phyloP scores from a whole-genome alignment of 2,888 invertebrate genomes.

The Dynastes tityus region DNA sequence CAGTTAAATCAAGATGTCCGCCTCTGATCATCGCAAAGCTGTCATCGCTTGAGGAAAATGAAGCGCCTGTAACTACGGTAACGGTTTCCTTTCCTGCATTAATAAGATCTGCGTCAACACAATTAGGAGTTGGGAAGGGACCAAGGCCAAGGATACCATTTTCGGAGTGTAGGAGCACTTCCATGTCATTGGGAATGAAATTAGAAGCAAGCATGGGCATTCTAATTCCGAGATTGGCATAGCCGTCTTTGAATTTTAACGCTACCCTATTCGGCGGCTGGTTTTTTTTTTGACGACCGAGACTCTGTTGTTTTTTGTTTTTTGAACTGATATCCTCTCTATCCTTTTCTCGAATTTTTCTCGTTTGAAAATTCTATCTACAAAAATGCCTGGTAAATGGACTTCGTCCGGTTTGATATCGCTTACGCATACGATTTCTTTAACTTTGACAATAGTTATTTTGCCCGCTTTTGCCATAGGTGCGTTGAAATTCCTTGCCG shows the following conservation, averaged over 20 bases:
- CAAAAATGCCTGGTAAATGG: constrained; percentile 95
- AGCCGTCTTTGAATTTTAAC: constrained; percentile 93
- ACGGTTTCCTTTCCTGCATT: constrained; percentile 99
- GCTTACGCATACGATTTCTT: constrained; percentile 94
- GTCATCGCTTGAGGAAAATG: constrained; percentile 96
- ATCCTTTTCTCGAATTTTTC: constrained; percentile 91
- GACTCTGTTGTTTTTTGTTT: constrained; percentile 67
- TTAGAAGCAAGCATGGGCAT: constrained; percentile 98
- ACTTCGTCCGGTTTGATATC: constrained; percentile 84
- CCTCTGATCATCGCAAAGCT: constrained; percentile 99
- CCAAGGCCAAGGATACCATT: constrained; percentile 98
- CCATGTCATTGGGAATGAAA: constrained; percentile 89
- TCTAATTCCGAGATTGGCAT: constrained; percentile 91
- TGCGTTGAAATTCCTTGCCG: constrained; percentile 96
- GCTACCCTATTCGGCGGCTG: constrained; percentile 89
- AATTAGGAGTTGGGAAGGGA: constrained; percentile 87
- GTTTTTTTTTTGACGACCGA: constrained; percentile 69
- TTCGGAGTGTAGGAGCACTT: constrained; percentile 95
- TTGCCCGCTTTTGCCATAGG: constrained; percentile 95
- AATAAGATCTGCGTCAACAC: constrained; percentile 95
- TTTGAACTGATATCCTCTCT: constrained; percentile 80
- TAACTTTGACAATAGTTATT: constrained; percentile 93
- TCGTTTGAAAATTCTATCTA: constrained; percentile 88
- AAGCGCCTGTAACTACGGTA: constrained; percentile 89
- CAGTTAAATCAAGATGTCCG: constrained; percentile 95